Conservation (phyloP, 2,113 vertebrate genomes). For the Neogale vison region DNA sequence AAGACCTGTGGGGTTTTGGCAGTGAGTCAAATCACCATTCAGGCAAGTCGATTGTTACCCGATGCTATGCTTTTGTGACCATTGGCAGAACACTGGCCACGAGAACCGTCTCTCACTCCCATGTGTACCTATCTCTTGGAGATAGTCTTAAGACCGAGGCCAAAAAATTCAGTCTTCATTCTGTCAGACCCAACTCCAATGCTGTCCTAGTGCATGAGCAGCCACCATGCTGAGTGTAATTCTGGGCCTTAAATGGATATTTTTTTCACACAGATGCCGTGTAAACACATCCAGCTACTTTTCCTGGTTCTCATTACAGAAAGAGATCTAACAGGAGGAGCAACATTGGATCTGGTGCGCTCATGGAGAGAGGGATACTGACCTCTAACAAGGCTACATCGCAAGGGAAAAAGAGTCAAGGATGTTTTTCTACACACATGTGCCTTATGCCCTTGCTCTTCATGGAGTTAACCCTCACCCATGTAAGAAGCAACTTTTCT, state of each 20-base stretch:
- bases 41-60: background rate
- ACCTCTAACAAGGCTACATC: background rate
- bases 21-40: conserved; percentile 2
- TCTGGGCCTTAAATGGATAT: background rate
- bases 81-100: fast-evolving
- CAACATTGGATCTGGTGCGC: background rate
- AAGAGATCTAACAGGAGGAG: background rate
- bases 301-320: background rate
- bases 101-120: fast-evolving
- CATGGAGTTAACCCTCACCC: background rate
- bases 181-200: fast-evolving
- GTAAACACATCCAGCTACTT: background rate
- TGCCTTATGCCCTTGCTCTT: fast-evolving
- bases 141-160: background rate
- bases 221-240: background rate
- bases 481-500: background rate
- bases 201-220: fast-evolving
- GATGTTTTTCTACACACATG: fast-evolving
- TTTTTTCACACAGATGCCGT: too few species aligned
- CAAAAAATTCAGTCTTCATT: background rate
- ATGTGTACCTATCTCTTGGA: background rate
- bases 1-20: conserved; percentile 1
- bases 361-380: fast-evolving
- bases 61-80: background rate
- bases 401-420: background rate